Evolutionary conservation across 2,888 invertebrate species (phyloP).

Genomic region (Hipparchia semele): DNA sequence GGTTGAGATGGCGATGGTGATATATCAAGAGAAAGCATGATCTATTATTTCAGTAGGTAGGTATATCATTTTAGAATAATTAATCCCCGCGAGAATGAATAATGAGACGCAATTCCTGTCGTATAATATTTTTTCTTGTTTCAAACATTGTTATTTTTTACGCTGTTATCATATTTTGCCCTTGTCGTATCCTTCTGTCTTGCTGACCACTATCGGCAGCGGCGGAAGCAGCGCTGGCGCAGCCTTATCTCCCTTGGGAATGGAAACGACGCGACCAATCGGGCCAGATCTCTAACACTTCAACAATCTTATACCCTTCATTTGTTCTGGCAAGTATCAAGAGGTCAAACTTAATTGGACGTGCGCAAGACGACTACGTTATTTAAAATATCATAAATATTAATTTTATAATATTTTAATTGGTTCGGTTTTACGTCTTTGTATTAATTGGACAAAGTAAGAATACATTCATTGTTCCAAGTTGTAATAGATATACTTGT

Average conservation of each 20-base stretch:
- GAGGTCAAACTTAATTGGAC: conserved; percentile 52
- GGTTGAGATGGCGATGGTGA: too few species aligned
- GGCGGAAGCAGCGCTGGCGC: conserved; percentile 57
- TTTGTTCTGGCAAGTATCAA: conserved; percentile 55
- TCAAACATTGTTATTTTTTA: conserved; percentile 37
- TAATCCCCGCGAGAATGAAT: too few species aligned
- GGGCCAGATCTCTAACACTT: conserved; percentile 53
- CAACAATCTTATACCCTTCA: conserved; percentile 49
- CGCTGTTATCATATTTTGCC: conserved; percentile 49
- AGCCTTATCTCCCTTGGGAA: conserved; percentile 61
- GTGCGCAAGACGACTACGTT: conserved; percentile 44
- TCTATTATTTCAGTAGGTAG: too few species aligned
- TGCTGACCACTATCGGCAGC: conserved; percentile 49
- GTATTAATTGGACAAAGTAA: not conserved
- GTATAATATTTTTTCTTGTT: conserved; percentile 30
- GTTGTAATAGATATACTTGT: not conserved
- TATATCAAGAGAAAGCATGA: too few species aligned
- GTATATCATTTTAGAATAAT: too few species aligned
- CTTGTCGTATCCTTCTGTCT: conserved; percentile 54
- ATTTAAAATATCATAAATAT: conserved; percentile 24
- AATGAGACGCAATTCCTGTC: conserved; percentile 2
- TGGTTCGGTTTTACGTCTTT: not conserved
- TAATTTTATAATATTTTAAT: conserved; percentile 44
- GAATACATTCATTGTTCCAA: not conserved
- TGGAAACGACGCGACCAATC: conserved; percentile 59